phyloP scores from a whole-genome alignment of 2,888 invertebrate genomes.

The Coleophora deauratella region DNA sequence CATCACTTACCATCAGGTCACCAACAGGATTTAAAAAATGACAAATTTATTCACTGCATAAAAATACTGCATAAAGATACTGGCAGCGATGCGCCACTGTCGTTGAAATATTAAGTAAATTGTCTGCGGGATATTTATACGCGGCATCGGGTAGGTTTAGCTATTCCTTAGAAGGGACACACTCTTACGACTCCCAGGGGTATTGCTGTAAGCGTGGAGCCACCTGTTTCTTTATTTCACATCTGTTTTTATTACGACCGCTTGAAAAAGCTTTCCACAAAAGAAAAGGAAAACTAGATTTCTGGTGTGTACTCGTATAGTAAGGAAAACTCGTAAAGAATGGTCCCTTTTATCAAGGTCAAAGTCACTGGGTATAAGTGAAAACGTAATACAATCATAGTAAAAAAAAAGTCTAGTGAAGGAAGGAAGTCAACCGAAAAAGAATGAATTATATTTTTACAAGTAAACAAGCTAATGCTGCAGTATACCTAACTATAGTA shows the following conservation, averaged over 20 bases:
- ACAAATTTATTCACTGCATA: no score
- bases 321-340: no score
- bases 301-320: neutral
- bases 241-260: constrained; percentile 37
- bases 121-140: no score
- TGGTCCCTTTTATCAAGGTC: constrained; percentile 9
- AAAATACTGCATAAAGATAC: no score
- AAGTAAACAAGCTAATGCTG: no score
- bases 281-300: neutral
- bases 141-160: constrained; percentile 24
- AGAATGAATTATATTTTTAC: no score
- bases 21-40: no score
- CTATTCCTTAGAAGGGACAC: constrained; percentile 28
- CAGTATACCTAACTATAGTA: no score
- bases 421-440: neutral
- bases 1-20: no score
- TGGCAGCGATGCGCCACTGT: no score
- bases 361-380: constrained; percentile 15
- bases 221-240: constrained; percentile 38
- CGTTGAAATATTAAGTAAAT: no score
- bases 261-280: constrained; percentile 11
- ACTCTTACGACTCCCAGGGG: constrained; percentile 42
- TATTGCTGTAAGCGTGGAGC: constrained; percentile 32
- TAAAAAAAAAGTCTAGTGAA: neutral
- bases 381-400: no score